A percentile compares a stretch with the other conserved stretches of the same genome.
phyloP scores from a whole-genome alignment of 2,888 invertebrate genomes.

The Cheiracanthium punctorium region DNA sequence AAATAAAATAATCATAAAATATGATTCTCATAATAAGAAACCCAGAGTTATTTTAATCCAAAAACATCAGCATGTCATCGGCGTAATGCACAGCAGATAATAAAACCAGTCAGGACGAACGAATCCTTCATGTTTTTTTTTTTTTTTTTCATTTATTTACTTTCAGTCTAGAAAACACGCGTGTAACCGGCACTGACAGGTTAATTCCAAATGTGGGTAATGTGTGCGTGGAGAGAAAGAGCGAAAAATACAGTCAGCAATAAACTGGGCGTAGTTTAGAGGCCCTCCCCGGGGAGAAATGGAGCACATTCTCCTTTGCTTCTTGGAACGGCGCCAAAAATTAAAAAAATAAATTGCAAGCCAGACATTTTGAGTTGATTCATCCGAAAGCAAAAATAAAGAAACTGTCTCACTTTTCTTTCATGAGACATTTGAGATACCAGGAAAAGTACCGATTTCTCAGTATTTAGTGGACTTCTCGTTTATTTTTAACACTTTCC shows the following conservation, averaged over 20 bases:
- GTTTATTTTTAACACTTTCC: too few relatives aligned
- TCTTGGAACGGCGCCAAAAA: slow-evolving; percentile 33
- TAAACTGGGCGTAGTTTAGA: slow-evolving; percentile 24
- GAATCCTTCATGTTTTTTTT: too few relatives aligned
- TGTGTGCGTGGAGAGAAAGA: neutral
- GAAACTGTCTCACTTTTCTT: neutral
- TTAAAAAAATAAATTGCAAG: too few relatives aligned
- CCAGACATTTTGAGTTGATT: neutral
- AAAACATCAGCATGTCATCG: too few relatives aligned
- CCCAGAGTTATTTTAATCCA: too few relatives aligned
- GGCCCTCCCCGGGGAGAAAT: neutral
- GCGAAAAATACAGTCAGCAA: slow-evolving; percentile 13
- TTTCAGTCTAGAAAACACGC: neutral
- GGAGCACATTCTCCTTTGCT: neutral
- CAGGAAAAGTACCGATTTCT: too few relatives aligned
- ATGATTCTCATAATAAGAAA: too few relatives aligned
- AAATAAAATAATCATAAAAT: too few relatives aligned
- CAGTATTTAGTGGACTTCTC: too few relatives aligned
- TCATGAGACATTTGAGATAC: neutral
- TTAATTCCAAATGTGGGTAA: slow-evolving; percentile 27
- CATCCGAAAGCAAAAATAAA: neutral
- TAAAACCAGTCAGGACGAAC: too few relatives aligned
- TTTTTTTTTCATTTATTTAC: neutral
- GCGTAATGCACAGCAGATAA: too few relatives aligned
- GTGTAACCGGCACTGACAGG: slow-evolving; percentile 17